Evolutionary conservation across 1,140 invertebrate species (phyloP).

Genomic region (Parasteatoda tepidariorum): DNA sequence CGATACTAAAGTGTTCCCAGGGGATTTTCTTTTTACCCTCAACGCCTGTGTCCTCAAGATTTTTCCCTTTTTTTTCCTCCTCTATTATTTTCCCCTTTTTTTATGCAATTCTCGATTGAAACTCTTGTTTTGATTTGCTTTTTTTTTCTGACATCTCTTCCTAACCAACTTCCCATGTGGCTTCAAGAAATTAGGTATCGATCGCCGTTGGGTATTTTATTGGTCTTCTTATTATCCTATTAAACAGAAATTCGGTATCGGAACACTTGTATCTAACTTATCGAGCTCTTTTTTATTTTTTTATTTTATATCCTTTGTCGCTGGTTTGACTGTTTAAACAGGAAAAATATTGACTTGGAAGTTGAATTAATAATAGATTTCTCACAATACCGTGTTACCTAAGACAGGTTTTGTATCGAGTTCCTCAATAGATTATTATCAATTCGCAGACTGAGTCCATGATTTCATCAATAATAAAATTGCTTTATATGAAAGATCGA

Average conservation of each 20-base stretch:
- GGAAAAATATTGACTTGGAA: background rate
- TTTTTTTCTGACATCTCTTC: constrained; percentile 7
- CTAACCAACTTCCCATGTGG: constrained; percentile 14
- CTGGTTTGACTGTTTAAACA: no score
- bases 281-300: background rate
- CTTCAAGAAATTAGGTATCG: constrained; percentile 48
- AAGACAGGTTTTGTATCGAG: no score
- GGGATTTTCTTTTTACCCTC: constrained; percentile 6
- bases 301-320: background rate
- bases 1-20: constrained; percentile 32
- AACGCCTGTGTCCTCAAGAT: background rate
- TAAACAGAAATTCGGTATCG: background rate
- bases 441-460: no score
- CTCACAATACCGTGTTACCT: background rate
- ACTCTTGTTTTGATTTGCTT: background rate
- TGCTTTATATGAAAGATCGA: no score
- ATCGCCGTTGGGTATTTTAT: constrained; percentile 32
- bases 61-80: background rate
- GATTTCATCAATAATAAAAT: no score
- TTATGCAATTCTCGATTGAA: constrained; percentile 22
- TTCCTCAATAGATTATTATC: no score
- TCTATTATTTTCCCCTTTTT: constrained; percentile 14
- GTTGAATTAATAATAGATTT: background rate
- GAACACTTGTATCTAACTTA: background rate
- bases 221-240: constrained; percentile 6